Conservation (phyloP, 2,113 vertebrate species). For the Halichoerus grypus region DNA sequence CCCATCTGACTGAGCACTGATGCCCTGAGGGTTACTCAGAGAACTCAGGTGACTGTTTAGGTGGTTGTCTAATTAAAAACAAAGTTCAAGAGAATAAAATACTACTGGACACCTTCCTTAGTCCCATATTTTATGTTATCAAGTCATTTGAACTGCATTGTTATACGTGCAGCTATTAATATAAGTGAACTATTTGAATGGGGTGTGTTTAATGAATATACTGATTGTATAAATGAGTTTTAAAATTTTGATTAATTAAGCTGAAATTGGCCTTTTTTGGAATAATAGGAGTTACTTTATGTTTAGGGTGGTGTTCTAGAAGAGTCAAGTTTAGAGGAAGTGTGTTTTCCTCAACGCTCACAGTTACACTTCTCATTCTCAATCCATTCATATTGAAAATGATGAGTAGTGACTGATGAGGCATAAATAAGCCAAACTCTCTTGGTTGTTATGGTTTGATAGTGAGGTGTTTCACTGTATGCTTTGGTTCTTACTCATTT, state of each 20-base stretch:
- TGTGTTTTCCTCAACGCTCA: constrained; percentile 81
- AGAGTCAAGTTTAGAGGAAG: constrained; percentile 67
- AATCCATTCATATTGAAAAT: constrained; percentile 90
- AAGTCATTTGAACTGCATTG: background rate
- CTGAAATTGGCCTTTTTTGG: constrained; percentile 42
- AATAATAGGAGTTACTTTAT: constrained; percentile 72
- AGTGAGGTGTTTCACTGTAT: constrained; percentile 87
- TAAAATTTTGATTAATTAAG: constrained; percentile 61
- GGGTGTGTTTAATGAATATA: background rate
- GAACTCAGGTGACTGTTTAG: background rate
- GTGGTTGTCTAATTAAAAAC: constrained; percentile 20
- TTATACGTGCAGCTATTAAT: background rate
- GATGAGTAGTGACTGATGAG: constrained; percentile 89
- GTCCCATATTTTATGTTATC: background rate
- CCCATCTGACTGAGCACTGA: background rate
- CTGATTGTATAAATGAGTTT: constrained; percentile 2
- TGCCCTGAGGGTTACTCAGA: background rate
- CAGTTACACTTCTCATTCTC: constrained; percentile 87
- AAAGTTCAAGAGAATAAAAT: constrained; percentile 4
- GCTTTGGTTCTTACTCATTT: constrained; percentile 90
- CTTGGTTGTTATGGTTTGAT: constrained; percentile 85
- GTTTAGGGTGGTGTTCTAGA: constrained; percentile 81
- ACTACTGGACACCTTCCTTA: background rate
- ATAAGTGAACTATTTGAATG: constrained; percentile 3
- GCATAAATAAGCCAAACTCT: constrained; percentile 82